Percentiles rank a stretch among this genome's conserved stretches.
Evolutionary conservation across 2,113 vertebrate species (phyloP).

Genomic region (Benthochromis sp.): DNA sequence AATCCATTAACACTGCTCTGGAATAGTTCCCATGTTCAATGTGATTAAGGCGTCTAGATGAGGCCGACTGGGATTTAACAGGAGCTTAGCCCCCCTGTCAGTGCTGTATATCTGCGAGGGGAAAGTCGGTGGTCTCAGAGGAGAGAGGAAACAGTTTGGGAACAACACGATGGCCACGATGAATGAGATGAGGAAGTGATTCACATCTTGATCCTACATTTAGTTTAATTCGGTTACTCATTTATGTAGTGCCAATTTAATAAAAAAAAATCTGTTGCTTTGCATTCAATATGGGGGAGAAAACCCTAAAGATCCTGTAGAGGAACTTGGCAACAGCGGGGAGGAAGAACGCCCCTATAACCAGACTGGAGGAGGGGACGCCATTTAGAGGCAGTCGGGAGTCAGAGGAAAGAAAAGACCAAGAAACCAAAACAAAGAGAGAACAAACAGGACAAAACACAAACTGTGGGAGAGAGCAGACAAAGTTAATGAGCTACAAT

Average conservation of each 20-base stretch:
- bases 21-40: neutral
- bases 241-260: neutral
- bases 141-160: neutral
- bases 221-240: neutral
- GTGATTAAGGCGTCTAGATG: neutral
- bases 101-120: neutral
- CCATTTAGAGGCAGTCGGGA: fast-evolving
- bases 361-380: fast-evolving
- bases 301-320: neutral
- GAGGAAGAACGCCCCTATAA: neutral
- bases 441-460: neutral
- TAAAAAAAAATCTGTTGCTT: fast-evolving
- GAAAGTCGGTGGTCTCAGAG: neutral
- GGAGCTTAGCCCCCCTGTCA: neutral
- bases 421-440: neutral
- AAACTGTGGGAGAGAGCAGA: neutral
- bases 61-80: neutral
- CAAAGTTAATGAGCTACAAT: neutral
- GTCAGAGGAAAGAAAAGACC: fast-evolving
- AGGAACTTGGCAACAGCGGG: fast-evolving
- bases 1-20: neutral
- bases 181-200: neutral
- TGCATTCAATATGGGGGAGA: fast-evolving
- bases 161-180: neutral
- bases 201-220: neutral